Evolutionary conservation across 2,888 invertebrate species (phyloP), one percentile per base, ranked within the genome.

Genomic region (Periphyllus acericola): DNA sequence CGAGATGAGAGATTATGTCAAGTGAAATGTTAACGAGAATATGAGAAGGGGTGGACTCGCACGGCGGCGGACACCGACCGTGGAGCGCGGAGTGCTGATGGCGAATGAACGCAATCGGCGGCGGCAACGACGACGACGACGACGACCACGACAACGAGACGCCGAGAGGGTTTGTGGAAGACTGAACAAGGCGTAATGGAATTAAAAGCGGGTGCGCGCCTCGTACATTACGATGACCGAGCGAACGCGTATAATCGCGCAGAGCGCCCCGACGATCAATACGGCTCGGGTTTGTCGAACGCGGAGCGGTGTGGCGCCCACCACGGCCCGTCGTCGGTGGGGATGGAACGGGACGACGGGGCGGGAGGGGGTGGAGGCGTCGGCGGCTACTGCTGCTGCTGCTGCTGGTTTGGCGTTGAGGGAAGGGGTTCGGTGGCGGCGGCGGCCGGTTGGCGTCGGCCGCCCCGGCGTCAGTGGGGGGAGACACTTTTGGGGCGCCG

Each of bases 121-220:
- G 4, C 40, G 17, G 34, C 60, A 1, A n/a, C n/a, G 52, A 5
- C 29, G 52, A 32, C 71, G 36, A 8, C 46, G 19, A 25, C 40
- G 46, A 32, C 46, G 19, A 66, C 46, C 36, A 60, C 29, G 60
- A 60, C 83, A 5, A 83, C 83, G 9, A 32, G 6, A 11, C 60
- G 29, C 36, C 55, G 11, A 29, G 72, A 87, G 72, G 60, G 80
- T 87, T 81, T 46, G 86, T 74, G 74, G 80, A 87, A 80, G 86
- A 87, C 86, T 87, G 86, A 87, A 32, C 86, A n/a, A n/a, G 80
- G 80, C 80, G 86, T 80, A 80, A 80, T 74, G 60, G 80, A 87
- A 87, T 80, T 74, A 74, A 80, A 80, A 86, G 25, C 86, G 80
- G 80, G 71, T 72, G 80, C 71, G 79, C 68, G 78, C 68, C 66